These are phyloP conservation scores for Hypomecis punctinalis DNA, from an alignment of 2,888 invertebrate genomes.

Conservation along the genomic window DNA sequence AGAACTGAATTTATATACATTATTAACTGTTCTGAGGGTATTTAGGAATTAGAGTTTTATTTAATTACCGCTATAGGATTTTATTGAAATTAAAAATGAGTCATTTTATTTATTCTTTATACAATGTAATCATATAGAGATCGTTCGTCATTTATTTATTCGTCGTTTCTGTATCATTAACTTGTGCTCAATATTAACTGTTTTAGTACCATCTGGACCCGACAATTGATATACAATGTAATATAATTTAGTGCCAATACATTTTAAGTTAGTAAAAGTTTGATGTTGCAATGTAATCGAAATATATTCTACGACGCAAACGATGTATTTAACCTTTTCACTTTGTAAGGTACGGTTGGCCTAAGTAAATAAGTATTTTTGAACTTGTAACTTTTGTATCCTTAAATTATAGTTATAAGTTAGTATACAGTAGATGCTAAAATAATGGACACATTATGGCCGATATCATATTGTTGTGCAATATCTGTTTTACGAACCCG, in stretches of 20 bases:
- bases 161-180: conserved; percentile 40
- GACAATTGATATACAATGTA: conserved; percentile 54
- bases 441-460: conserved; percentile 46
- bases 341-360: conserved; percentile 71
- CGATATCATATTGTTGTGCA: conserved; percentile 59
- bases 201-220: conserved; percentile 50
- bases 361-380: conserved; percentile 77
- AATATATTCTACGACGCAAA: conserved; percentile 55
- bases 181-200: conserved; percentile 62
- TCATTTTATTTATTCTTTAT: conserved; percentile 54
- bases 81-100: conserved; percentile 51
- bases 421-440: conserved; percentile 41
- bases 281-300: conserved; percentile 59
- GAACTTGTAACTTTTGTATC: conserved; percentile 57
- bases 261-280: conserved; percentile 69
- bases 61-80: conserved; percentile 65
- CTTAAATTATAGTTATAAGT: conserved; percentile 54
- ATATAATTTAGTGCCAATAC: conserved; percentile 80
- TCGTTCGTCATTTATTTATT: conserved; percentile 37
- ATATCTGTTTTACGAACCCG: conserved; percentile 67
- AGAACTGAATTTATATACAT: conserved; percentile 85
- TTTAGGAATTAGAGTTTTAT: conserved; percentile 78
- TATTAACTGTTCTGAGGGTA: conserved; percentile 84
- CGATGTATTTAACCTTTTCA: conserved; percentile 61
- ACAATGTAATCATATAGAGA: conserved; percentile 42